Evolutionary conservation across 2,888 invertebrate genomes (phyloP).

Genomic region (Ceraclea dissimilis): DNA sequence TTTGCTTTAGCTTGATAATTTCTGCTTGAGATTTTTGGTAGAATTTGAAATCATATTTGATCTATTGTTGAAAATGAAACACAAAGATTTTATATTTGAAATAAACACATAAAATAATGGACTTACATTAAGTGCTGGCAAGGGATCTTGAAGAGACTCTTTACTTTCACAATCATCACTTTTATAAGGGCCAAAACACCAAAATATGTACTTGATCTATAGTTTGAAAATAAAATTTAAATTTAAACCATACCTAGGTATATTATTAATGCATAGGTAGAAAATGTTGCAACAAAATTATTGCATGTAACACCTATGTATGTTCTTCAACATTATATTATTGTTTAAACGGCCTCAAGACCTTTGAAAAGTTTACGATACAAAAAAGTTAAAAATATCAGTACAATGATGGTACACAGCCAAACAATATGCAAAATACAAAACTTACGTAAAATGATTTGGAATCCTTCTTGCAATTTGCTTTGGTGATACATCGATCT

Average conservation of each 20-base stretch:
- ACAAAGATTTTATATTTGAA: not conserved
- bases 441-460: conserved; percentile 72
- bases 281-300: no score
- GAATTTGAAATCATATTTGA: conserved; percentile 33
- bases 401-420: no score
- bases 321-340: no score
- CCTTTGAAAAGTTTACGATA: no score
- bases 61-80: conserved; percentile 9
- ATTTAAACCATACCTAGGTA: not conserved
- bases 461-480: conserved; percentile 77
- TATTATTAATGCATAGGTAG: no score
- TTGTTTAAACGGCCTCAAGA: no score
- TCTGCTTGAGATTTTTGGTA: conserved; percentile 55
- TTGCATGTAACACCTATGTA: no score
- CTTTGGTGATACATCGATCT: conserved; percentile 73
- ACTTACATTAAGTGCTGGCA: conserved; percentile 52
- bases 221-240: not conserved
- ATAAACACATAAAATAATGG: not conserved
- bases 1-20: conserved; percentile 49
- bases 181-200: not conserved
- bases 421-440: conserved; percentile 50
- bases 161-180: not conserved
- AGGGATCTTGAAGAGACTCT: conserved; percentile 42
- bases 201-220: conserved; percentile 1
- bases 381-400: no score